Conservation (phyloP, 2,888 invertebrate species). For the Venustoraphidia nigricollis region DNA sequence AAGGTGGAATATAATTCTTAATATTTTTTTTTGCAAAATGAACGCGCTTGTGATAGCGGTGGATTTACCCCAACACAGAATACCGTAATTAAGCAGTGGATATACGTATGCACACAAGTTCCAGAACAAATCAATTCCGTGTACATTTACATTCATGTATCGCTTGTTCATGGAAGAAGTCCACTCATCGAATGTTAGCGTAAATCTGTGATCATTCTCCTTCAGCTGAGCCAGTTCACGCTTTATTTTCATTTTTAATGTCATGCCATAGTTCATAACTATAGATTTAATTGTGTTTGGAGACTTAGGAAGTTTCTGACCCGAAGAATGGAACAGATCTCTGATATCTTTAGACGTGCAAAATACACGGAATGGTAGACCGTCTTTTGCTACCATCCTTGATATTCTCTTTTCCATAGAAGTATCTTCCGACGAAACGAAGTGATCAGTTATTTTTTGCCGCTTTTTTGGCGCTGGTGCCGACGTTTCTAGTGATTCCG, state of each 20-base stretch:
- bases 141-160: slow-evolving; percentile 5
- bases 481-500: neutral
- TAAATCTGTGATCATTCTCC: neutral
- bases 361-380: slow-evolving; percentile 11
- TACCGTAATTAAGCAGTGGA: no score
- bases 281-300: slow-evolving; percentile 10
- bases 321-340: neutral
- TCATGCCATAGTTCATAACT: slow-evolving; percentile 10
- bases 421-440: neutral
- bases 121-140: slow-evolving; percentile 8
- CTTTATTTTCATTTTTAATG: slow-evolving; percentile 8
- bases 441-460: slow-evolving; percentile 1
- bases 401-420: slow-evolving; percentile 4
- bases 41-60: no score
- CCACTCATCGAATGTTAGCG: slow-evolving; percentile 7
- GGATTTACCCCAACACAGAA: no score
- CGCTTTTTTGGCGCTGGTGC: neutral
- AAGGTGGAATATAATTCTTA: no score
- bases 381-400: slow-evolving; percentile 12
- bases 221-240: neutral
- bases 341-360: slow-evolving; percentile 7
- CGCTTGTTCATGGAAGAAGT: slow-evolving; percentile 11
- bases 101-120: no score
- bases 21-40: no score
- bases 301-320: slow-evolving; percentile 2